Evolutionary conservation across 2,797 vertebrate species (phyloP), one percentile per base, ranked within the genome.

Genomic region (Acipenser transmontanus): DNA sequence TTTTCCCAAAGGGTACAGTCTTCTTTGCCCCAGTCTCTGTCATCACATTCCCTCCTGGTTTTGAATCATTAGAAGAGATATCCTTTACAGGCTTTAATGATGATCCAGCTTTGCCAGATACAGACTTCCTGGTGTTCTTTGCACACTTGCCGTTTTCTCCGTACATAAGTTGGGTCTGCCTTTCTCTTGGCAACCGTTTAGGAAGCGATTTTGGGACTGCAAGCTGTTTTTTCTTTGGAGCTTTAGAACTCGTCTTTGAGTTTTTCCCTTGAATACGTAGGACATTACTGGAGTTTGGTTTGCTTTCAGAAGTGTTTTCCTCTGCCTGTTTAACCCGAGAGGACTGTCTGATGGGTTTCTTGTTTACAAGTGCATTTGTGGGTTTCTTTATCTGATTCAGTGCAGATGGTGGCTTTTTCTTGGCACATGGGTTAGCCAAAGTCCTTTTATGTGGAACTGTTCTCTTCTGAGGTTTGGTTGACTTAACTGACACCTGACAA

Each of bases 401-500:
- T 0, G 56, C 68, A 12, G 74, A 69, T 47, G 69, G n/a, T n/a
- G 72, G 74, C 47, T 82, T 89, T 70, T 77, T 85, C 80, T 84
- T 88, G 63, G 82, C 82, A 68, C 77, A 70, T 9, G 83, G 80
- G 50, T 70, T 64, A 68, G 72, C 79, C 68, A 75, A 61, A 14
- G 20, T 70, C 10, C 71, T 86, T 67, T 82, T 86, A 71, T 54
- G 76, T 2, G 66, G 65, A 52, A 74, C 73, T 77, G 70, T 82
- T 69, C 78, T 77, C 75, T 76, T 81, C 20, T 70, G 72, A 67
- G 82, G 70, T 13, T 69, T 82, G 49, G 76, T 78, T n/a, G 83
- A 78, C 61, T 65, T 64, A 56, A 59, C 68, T 64, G 74, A 57
- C 14, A 72, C 79, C 71, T 80, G 72, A 49, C 57, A 6, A 74